Evolutionary conservation across 2,888 invertebrate genomes (phyloP).

Genomic region (Acanthosepion esculentum): DNA sequence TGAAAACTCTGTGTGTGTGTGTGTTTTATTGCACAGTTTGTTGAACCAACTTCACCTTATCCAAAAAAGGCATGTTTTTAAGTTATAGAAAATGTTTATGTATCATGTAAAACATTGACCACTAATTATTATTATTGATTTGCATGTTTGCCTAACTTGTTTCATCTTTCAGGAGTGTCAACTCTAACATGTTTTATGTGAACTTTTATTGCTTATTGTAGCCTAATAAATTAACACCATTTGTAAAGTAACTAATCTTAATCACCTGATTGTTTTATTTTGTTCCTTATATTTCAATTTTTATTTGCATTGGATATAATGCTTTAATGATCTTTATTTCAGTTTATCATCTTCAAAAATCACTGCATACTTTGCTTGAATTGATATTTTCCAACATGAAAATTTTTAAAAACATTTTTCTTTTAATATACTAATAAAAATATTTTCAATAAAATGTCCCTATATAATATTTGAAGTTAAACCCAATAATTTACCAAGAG

Average conservation of each 20-base stretch:
- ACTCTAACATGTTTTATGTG: slow-evolving; percentile 3
- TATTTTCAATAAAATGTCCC: not conserved
- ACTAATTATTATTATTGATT: not conserved
- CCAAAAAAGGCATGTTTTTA: not conserved
- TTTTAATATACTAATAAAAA: not conserved
- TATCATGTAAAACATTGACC: too few relatives aligned
- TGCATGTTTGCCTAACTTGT: not conserved
- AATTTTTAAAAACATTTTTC: not conserved
- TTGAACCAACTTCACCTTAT: not conserved
- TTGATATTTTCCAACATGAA: not conserved
- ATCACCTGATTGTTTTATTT: too few relatives aligned
- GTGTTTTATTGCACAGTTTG: not conserved
- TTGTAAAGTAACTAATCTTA: too few relatives aligned
- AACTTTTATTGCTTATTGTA: not conserved
- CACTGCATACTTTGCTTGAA: not conserved
- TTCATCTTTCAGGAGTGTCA: slow-evolving; percentile 10
- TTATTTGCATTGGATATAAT: not conserved
- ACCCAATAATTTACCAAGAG: not conserved
- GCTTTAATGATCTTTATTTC: too few relatives aligned
- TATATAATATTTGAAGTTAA: not conserved
- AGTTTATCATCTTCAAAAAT: too few relatives aligned
- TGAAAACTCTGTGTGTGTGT: not conserved
- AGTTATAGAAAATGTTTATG: not conserved
- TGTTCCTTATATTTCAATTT: too few relatives aligned
- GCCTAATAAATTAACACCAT: too few relatives aligned